Conservation (phyloP, 2,888 invertebrate genomes). For the Drosophila testacea region DNA sequence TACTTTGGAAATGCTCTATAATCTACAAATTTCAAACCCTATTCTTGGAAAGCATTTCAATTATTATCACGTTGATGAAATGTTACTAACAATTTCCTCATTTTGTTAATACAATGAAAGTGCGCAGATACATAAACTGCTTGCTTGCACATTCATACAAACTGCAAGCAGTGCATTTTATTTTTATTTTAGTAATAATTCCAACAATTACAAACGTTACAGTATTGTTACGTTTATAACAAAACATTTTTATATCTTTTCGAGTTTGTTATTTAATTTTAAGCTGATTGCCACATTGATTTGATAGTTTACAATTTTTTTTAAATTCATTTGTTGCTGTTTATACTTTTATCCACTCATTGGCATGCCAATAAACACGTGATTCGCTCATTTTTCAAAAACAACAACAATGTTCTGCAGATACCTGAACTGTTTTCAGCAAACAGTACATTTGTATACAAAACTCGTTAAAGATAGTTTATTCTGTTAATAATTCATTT, state of each 20-base stretch:
- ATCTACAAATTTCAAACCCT: background rate
- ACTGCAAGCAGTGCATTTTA: slow-evolving; percentile 11
- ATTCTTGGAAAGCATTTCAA: background rate
- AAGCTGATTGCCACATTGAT: too few species aligned
- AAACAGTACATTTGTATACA: too few species aligned
- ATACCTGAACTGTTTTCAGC: background rate
- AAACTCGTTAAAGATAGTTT: too few species aligned
- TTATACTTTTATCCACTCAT: too few species aligned
- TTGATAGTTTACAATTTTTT: too few species aligned
- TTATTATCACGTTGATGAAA: slow-evolving; percentile 7
- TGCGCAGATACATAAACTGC: background rate
- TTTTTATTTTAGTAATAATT: too few species aligned
- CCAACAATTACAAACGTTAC: too few species aligned
- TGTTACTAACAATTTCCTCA: slow-evolving; percentile 8
- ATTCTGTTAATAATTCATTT: too few species aligned
- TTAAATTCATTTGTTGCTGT: too few species aligned
- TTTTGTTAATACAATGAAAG: background rate
- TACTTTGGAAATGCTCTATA: background rate
- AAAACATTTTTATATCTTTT: background rate
- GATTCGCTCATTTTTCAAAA: background rate
- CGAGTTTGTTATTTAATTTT: background rate
- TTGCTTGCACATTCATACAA: background rate
- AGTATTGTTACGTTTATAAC: background rate
- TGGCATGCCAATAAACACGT: background rate
- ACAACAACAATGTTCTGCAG: background rate